Evolutionary conservation across 2,113 vertebrate genomes (phyloP), one percentile per base, ranked within the genome.

Genomic region (Vulpes lagopus): DNA sequence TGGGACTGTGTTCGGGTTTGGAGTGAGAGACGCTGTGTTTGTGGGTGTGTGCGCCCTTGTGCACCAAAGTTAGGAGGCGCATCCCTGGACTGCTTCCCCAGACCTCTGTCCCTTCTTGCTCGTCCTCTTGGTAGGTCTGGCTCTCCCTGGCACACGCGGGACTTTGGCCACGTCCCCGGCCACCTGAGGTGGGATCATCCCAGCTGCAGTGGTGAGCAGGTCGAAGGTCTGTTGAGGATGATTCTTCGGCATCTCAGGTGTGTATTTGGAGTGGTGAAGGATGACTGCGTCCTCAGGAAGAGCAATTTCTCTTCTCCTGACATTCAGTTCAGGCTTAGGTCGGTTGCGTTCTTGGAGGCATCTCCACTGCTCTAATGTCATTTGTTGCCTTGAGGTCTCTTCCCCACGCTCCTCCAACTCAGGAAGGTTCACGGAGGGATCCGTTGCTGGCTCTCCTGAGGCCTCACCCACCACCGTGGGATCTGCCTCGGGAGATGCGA

Each of bases 401-500:
- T 3, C n/a, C 25, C 0, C 1, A 6, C 10, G 27, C 4, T n/a
- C 20, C 20, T 51, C 10, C 0, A 3, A 49, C 35, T 7, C 62
- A 20, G 74, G 51, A 49, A 3, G 14, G 20, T 3, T 1, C 8
- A 35, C 0, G 1, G 3, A 20, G 62, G 35, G 6, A 32, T 51
- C 4, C 2, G 16, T 20, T n/a, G 2, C 16, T 0, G 74, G 30
- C 11, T 43, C 11, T 0, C 3, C 0, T 0, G 11, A 22, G 74
- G 9, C 5, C 6, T 16, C 17, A 1, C 2, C 35, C 14, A 14
- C 2, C 30, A 3, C 49, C 20, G 9, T 0, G 1, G 0, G 20
- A 14, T 69, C 51, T 2, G 7, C 30, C 73, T 7, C 0, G 2
- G 3, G 62, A 23, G 6, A 4, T 0, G 1, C 8, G 10, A 8